These are phyloP conservation scores for Siphamia tubifer DNA, from an alignment of 2,113 vertebrate species.

Conservation along the genomic window DNA sequence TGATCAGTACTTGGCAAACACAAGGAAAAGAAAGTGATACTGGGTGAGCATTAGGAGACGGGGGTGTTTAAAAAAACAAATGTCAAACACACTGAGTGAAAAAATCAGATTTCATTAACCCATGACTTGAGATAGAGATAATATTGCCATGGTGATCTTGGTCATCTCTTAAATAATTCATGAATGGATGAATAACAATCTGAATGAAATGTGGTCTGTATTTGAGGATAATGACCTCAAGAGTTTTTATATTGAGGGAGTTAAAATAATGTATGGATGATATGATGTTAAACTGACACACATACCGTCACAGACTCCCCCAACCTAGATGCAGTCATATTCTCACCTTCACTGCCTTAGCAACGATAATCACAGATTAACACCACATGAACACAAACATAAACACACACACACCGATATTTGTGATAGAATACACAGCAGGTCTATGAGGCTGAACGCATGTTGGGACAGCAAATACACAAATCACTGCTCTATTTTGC, in stretches of 20 bases:
- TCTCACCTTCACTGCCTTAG: slow-evolving; percentile 63
- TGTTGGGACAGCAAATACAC: slow-evolving; percentile 40
- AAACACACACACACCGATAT: slow-evolving; percentile 15
- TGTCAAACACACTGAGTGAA: slow-evolving; percentile 15
- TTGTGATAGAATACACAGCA: slow-evolving; percentile 42
- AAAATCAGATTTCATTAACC: slow-evolving; percentile 13
- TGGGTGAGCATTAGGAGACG: background rate
- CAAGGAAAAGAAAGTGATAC: background rate
- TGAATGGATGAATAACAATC: slow-evolving; percentile 34
- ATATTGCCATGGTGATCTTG: slow-evolving; percentile 21
- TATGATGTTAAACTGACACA: slow-evolving; percentile 66
- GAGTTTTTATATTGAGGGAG: slow-evolving; percentile 34
- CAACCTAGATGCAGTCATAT: slow-evolving; percentile 41
- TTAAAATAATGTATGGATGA: slow-evolving; percentile 9
- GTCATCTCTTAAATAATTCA: slow-evolving; percentile 52
- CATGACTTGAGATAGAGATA: slow-evolving; percentile 21
- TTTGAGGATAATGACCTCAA: slow-evolving; percentile 26
- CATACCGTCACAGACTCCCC: slow-evolving; percentile 18
- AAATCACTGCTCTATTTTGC: slow-evolving; percentile 38
- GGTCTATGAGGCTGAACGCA: slow-evolving; percentile 21
- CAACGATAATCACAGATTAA: slow-evolving; percentile 38
- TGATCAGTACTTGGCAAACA: background rate
- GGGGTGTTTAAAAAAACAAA: slow-evolving; percentile 33
- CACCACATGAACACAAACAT: slow-evolving; percentile 27
- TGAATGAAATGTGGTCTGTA: slow-evolving; percentile 22